Evolutionary conservation across 2,888 invertebrate genomes (phyloP), one percentile per base, ranked within the genome.

Genomic region (Malthinus seriepunctatus): DNA sequence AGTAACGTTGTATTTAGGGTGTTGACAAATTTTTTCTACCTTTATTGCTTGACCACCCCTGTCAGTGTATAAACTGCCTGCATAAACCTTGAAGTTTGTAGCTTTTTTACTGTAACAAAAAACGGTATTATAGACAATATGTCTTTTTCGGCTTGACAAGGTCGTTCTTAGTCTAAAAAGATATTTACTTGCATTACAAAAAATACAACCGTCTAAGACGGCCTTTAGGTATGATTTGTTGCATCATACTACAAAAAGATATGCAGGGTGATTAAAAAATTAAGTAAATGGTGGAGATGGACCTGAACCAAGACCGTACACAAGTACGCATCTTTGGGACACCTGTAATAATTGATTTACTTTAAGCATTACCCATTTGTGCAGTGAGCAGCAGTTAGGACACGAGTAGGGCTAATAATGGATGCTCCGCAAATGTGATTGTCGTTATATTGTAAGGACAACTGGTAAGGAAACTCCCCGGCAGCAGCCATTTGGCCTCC

Each of bases 341-440:
- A n/a, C n/a, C n/a, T 37, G 1, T 3, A 11, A 38, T 12, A 14
- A 8, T 0, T 9, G 1, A 6, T 35, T 33, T 42, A 48, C 51
- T 62, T 52, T n/a, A n/a, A n/a, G n/a, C n/a, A n/a, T n/a, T n/a
- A 65, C 63, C 60, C 56, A 33, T 62, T 52, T 5, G 69, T 68
- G 56, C 73, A 74, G 46, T 73, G 73, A 14, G 69, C 73, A 50
- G 67, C 71, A n/a, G 73, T 77, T 7, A 73, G 34, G 10, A 63
- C 66, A 23, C 53, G 63, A 9, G 49, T 63, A 1, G 44, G 8
- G 23, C 57, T 55, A 39, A 72, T 64, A 49, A 73, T 63, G 34
- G 70, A 68, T 1, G 66, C 73, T 11, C 73, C 72, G 32, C 72
- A 74, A 38, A 64, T 64, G 45, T 71, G 71, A 15, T 53, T 49